phyloP scores from a whole-genome alignment of 2,113 vertebrate genomes.

The Psilopsiagon aurifrons region DNA sequence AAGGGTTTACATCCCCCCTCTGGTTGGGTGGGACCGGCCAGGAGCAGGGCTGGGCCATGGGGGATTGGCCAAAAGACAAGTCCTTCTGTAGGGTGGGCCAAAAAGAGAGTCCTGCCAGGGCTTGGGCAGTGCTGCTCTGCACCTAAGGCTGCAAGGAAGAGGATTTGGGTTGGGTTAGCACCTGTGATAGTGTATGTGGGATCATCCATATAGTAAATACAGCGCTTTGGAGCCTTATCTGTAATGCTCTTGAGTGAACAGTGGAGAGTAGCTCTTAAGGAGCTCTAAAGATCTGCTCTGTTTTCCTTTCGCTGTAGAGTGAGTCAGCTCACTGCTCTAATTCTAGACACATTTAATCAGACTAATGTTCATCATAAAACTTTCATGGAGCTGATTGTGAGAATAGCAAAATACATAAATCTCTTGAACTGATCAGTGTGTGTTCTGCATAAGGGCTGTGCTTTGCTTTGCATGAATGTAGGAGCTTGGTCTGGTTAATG shows the following conservation, averaged over 20 bases:
- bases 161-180: background rate
- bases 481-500: background rate
- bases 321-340: background rate
- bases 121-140: background rate
- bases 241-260: background rate
- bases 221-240: background rate
- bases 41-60: rapidly evolving
- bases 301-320: background rate
- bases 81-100: background rate
- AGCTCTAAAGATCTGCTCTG: background rate
- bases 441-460: background rate
- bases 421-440: background rate
- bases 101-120: background rate
- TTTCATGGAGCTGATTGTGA: background rate
- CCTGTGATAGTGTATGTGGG: rapidly evolving
- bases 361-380: background rate
- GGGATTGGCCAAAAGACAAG: background rate
- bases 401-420: background rate
- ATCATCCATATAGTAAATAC: background rate
- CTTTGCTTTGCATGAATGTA: background rate
- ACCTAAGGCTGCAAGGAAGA: background rate
- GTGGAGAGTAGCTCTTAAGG: background rate
- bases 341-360: background rate
- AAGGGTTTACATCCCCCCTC: background rate
- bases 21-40: background rate